Conservation (phyloP, 2,113 vertebrate genomes). For the Syrrhaptes paradoxus region DNA sequence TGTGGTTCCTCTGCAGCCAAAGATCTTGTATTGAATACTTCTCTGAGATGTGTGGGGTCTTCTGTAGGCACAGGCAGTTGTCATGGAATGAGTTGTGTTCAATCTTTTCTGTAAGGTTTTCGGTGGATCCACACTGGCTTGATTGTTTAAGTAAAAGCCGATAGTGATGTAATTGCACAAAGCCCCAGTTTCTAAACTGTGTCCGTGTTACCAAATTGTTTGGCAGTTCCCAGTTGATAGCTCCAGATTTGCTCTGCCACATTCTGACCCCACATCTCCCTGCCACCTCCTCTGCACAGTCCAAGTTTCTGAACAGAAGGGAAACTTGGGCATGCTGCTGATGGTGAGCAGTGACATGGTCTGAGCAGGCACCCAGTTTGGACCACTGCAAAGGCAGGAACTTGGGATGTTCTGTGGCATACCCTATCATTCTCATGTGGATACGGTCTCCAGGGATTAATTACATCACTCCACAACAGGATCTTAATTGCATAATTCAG, state of each 20-base stretch:
- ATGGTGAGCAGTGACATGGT: background rate
- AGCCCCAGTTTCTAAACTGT: background rate
- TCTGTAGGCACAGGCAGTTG: background rate
- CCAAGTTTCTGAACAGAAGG: background rate
- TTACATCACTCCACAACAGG: background rate
- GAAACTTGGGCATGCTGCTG: background rate
- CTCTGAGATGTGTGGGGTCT: background rate
- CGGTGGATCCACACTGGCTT: background rate
- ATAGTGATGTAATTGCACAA: background rate
- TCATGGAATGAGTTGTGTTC: background rate
- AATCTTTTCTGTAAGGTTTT: background rate
- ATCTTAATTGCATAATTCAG: background rate
- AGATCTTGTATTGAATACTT: background rate
- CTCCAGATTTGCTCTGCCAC: background rate
- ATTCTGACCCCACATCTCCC: background rate
- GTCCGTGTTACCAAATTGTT: background rate
- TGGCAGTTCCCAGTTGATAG: background rate
- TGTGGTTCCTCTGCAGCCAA: background rate
- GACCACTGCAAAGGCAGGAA: background rate
- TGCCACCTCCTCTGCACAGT: background rate
- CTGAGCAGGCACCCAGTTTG: background rate
- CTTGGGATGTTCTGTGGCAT: background rate
- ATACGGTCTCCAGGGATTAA: background rate
- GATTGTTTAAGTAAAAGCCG: fast-evolving
- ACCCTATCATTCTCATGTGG: background rate